Conservation (phyloP, 2,888 invertebrate species). For the Polymixis flavicincta region DNA sequence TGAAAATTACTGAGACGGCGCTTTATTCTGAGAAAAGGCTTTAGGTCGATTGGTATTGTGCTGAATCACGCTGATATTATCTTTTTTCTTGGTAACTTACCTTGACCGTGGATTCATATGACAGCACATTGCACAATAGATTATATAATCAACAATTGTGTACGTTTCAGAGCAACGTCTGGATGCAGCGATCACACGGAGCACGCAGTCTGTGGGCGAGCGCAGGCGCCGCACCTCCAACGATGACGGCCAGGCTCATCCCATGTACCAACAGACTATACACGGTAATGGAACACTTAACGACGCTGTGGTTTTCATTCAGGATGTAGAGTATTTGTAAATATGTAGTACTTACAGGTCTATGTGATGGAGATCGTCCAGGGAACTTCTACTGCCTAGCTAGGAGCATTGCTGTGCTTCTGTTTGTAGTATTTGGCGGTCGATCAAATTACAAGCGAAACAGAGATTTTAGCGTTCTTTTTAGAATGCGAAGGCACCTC, state of each 20-base stretch:
- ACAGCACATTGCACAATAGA: neutral
- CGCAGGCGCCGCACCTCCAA: constrained; percentile 83
- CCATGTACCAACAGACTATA: constrained; percentile 88
- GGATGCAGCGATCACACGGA: constrained; percentile 86
- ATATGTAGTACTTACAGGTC: neutral
- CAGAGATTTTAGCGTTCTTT: neutral
- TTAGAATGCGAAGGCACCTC: neutral
- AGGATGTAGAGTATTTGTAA: neutral
- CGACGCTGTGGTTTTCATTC: neutral
- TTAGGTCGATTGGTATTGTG: neutral
- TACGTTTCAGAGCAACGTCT: constrained; percentile 82
- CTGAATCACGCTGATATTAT: constrained; percentile 19
- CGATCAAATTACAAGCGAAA: neutral
- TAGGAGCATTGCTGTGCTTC: neutral
- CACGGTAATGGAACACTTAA: constrained; percentile 79
- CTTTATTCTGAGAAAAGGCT: constrained; percentile 5
- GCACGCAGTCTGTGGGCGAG: constrained; percentile 86
- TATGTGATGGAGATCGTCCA: neutral
- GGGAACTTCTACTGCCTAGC: neutral
- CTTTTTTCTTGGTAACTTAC: constrained; percentile 11
- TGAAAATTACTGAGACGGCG: constrained; percentile 6
- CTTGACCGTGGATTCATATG: constrained; percentile 9
- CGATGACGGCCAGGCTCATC: constrained; percentile 83
- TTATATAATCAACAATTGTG: neutral
- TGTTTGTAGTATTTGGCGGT: neutral